Conservation (phyloP, 2,888 invertebrate genomes). For the Pilophorus perplexus region DNA sequence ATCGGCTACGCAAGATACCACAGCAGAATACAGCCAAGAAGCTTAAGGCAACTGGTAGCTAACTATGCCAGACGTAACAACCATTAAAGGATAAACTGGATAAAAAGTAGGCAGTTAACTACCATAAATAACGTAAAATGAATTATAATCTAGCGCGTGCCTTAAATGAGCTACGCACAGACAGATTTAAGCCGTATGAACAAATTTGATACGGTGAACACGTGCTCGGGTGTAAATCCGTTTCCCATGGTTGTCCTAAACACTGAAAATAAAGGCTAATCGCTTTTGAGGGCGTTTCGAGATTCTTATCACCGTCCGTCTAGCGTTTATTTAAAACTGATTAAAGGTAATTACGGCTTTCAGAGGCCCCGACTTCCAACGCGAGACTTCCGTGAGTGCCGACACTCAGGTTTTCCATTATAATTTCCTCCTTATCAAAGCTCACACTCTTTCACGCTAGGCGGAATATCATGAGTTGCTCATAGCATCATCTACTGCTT, state of each 20-base stretch:
- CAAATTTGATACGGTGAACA: too few relatives aligned
- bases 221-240: slow-evolving; percentile 9
- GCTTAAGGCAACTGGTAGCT: too few relatives aligned
- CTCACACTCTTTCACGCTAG: slow-evolving; percentile 24
- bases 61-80: too few relatives aligned
- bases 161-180: too few relatives aligned
- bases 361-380: slow-evolving; percentile 5
- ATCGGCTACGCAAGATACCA: too few relatives aligned
- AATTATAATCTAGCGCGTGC: too few relatives aligned
- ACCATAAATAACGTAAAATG: too few relatives aligned
- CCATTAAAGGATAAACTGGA: too few relatives aligned
- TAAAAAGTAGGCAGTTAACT: too few relatives aligned
- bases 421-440: slow-evolving; percentile 28
- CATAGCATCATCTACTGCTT: too few relatives aligned
- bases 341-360: slow-evolving; percentile 31
- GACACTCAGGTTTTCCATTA: slow-evolving; percentile 19
- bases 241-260: not conserved
- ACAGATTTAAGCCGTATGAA: too few relatives aligned
- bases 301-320: not conserved
- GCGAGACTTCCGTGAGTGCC: slow-evolving; percentile 34
- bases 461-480: not conserved
- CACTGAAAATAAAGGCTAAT: slow-evolving; percentile 4
- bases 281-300: not conserved
- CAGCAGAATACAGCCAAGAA: too few relatives aligned
- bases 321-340: slow-evolving; percentile 26